phyloP scores from a whole-genome alignment of 2,113 vertebrate species.

The Phrynosoma blainvillii region DNA sequence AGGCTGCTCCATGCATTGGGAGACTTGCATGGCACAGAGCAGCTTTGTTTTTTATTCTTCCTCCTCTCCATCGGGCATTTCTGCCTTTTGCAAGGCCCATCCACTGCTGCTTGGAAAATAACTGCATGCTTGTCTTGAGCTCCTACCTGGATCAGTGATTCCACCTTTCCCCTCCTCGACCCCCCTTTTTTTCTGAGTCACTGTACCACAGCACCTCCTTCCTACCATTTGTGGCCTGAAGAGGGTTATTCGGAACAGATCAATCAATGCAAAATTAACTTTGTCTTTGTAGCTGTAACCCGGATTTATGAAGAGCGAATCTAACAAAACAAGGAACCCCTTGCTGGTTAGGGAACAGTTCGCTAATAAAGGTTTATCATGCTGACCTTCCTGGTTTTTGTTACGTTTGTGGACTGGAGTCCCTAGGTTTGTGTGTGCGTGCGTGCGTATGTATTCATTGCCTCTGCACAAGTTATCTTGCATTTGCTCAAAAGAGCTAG shows the following conservation, averaged over 20 bases:
- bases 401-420: rapidly evolving
- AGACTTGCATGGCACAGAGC: neutral
- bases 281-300: conserved; percentile 69
- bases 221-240: conserved; percentile 60
- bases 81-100: neutral
- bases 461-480: too few relatives aligned
- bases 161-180: rapidly evolving
- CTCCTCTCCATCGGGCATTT: neutral
- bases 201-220: conserved; percentile 50
- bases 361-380: conserved; percentile 83
- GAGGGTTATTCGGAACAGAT: conserved; percentile 66
- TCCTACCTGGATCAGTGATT: neutral
- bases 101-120: conserved; percentile 39
- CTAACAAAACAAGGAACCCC: conserved; percentile 51
- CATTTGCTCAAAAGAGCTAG: too few relatives aligned
- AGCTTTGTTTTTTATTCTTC: neutral
- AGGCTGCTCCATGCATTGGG: conserved; percentile 16
- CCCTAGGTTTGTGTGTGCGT: neutral
- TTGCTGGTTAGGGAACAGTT: conserved; percentile 74
- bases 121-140: neutral
- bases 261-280: conserved; percentile 77
- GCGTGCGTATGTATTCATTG: neutral
- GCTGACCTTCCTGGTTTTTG: rapidly evolving
- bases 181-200: conserved; percentile 6
- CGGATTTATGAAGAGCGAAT: conserved; percentile 71